A percentile compares a stretch with the other conserved stretches of the same genome.
These are phyloP conservation scores for Aethes cnicana DNA, from an alignment of 2,888 invertebrate species.

Conservation along the genomic window DNA sequence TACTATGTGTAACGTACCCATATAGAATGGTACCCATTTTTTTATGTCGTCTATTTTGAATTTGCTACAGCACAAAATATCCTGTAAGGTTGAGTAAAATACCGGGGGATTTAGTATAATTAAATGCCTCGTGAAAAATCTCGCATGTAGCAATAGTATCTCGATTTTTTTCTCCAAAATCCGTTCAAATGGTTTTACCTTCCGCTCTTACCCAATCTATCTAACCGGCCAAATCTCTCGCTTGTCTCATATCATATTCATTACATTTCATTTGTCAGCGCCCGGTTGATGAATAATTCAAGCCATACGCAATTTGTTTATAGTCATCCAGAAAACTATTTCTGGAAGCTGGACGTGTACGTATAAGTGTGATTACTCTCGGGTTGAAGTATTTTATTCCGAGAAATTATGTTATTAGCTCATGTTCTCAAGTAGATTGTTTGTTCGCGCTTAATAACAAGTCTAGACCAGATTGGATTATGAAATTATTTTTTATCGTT, in stretches of 20 bases:
- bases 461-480: constrained; percentile 5
- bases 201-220: constrained; percentile 42
- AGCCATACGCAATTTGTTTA: constrained; percentile 68
- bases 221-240: constrained; percentile 47
- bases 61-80: too few species aligned
- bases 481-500: not conserved
- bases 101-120: too few species aligned
- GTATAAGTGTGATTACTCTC: constrained; percentile 51
- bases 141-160: too few species aligned
- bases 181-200: too few species aligned
- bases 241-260: constrained; percentile 75
- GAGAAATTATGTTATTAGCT: constrained; percentile 11
- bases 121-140: too few species aligned
- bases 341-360: constrained; percentile 49
- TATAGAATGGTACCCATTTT: too few species aligned
- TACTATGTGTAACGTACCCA: too few species aligned
- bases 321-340: constrained; percentile 59
- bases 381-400: constrained; percentile 34
- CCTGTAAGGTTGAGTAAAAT: too few species aligned
- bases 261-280: constrained; percentile 78
- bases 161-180: too few species aligned
- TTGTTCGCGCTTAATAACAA: constrained; percentile 22
- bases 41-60: too few species aligned
- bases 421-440: constrained; percentile 1
- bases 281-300: constrained; percentile 76